These are phyloP conservation scores for Ormyrus nitidulus DNA, from an alignment of 2,888 invertebrate genomes.

Conservation along the genomic window DNA sequence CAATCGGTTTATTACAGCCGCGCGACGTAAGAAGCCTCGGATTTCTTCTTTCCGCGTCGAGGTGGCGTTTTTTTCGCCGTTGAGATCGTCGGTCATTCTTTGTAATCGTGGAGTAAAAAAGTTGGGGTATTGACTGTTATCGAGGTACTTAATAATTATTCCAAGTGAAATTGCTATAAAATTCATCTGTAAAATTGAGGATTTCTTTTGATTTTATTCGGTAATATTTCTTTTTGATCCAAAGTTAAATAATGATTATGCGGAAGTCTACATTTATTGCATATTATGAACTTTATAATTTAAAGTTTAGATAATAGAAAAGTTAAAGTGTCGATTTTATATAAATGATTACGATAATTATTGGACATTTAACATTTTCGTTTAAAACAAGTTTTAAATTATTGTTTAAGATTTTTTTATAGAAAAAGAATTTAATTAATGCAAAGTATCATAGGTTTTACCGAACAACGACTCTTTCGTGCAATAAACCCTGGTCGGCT, in stretches of 20 bases:
- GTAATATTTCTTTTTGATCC: neutral
- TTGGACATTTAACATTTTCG: no score
- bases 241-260: neutral
- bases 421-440: no score
- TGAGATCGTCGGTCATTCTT: neutral
- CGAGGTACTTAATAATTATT: neutral
- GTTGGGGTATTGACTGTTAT: neutral
- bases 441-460: no score
- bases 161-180: neutral
- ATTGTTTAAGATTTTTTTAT: no score
- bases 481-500: no score
- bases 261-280: neutral
- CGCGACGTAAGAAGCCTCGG: conserved; percentile 4
- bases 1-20: neutral
- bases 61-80: no score
- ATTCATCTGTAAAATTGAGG: neutral
- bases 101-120: neutral
- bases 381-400: no score
- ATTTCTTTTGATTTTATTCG: neutral
- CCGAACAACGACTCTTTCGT: no score
- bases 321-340: no score
- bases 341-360: no score
- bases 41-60: neutral
- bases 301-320: neutral
- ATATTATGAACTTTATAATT: neutral